Evolutionary conservation across 2,113 vertebrate genomes (phyloP).

Genomic region (Alethe castanea): DNA sequence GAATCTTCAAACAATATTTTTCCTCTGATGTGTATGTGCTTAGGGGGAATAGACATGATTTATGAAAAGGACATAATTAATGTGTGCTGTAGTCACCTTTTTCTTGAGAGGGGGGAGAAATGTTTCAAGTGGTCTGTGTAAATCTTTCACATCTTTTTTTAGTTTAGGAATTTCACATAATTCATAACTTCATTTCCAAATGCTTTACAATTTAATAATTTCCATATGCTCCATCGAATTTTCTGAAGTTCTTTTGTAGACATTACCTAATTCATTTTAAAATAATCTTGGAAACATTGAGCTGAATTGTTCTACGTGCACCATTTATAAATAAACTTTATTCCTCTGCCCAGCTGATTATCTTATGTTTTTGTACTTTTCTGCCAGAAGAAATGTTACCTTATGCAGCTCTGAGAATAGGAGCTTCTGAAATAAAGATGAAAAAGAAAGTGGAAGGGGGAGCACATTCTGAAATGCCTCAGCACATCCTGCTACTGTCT

Average conservation of each 20-base stretch:
- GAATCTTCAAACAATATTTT: background rate
- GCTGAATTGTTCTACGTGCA: constrained; percentile 10
- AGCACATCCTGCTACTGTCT: background rate
- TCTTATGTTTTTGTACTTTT: background rate
- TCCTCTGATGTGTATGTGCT: rapidly evolving
- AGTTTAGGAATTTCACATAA: constrained; percentile 24
- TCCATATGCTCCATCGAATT: constrained; percentile 26
- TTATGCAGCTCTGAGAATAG: background rate
- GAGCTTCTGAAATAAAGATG: background rate
- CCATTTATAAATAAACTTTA: background rate
- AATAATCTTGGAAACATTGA: background rate
- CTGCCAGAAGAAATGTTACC: background rate
- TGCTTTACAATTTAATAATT: constrained; percentile 34
- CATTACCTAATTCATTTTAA: constrained; percentile 44
- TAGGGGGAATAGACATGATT: background rate
- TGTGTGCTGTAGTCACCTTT: background rate
- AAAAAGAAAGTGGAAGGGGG: background rate
- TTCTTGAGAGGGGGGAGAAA: background rate
- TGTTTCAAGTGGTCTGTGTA: background rate
- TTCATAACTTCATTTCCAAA: constrained; percentile 38
- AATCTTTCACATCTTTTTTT: constrained; percentile 33
- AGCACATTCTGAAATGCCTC: background rate
- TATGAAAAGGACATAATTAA: background rate
- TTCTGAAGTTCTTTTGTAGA: constrained; percentile 49
- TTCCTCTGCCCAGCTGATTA: background rate